Evolutionary conservation across 2,113 vertebrate genomes (phyloP).

Genomic region (Osmerus eperlanus): DNA sequence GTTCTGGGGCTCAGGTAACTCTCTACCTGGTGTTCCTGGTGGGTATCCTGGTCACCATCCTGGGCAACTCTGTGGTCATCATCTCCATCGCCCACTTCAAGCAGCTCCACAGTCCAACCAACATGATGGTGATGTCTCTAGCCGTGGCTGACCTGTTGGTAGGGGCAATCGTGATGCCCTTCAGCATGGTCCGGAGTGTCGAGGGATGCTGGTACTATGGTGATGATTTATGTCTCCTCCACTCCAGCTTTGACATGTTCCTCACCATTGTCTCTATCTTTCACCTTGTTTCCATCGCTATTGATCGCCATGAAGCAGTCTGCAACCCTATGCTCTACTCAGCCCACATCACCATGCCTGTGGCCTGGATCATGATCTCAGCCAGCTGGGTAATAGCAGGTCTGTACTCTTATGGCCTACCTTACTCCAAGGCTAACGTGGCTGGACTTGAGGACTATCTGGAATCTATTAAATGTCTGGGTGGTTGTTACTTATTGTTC

Average conservation of each 20-base stretch:
- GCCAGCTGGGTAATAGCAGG: background rate
- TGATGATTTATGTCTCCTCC: background rate
- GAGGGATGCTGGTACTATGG: background rate
- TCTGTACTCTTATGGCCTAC: background rate
- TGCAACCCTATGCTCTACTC: background rate
- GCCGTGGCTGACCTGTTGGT: background rate
- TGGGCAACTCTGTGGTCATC: background rate
- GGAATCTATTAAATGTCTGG: constrained; percentile 37
- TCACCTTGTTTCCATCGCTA: background rate
- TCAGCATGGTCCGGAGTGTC: background rate
- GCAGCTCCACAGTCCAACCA: background rate
- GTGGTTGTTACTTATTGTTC: constrained; percentile 16
- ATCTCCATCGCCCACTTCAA: constrained; percentile 6
- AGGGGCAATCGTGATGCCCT: background rate
- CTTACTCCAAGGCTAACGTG: background rate
- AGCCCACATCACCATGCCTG: background rate
- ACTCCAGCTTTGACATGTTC: background rate
- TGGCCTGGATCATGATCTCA: background rate
- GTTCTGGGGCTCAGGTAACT: too few species aligned
- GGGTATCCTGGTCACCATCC: background rate
- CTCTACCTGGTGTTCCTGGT: background rate
- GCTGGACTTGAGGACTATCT: background rate
- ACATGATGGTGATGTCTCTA: background rate
- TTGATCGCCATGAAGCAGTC: background rate
- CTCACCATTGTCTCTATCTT: background rate